Evolutionary conservation across 2,888 invertebrate species (phyloP).

Genomic region (Cyaniris semiargus): DNA sequence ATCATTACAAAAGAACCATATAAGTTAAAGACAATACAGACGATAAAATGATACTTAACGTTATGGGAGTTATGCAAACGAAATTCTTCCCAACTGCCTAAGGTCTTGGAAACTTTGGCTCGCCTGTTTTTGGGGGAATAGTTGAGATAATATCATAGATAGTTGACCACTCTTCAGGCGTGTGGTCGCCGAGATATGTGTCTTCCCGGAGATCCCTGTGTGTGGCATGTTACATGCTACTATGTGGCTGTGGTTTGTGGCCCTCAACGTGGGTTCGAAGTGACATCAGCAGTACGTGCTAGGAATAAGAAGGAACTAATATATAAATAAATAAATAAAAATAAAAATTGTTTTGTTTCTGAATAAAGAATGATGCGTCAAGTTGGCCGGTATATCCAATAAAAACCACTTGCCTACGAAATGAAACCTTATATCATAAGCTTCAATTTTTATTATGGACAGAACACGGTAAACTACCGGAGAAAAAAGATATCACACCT

Average conservation of each 20-base stretch:
- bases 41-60: not conserved
- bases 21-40: not conserved
- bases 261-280: not conserved
- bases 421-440: no score
- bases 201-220: constrained; percentile 16
- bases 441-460: no score
- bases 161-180: constrained; percentile 5
- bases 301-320: not conserved
- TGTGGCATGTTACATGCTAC: constrained; percentile 20
- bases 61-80: constrained; percentile 8
- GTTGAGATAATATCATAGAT: constrained; percentile 17
- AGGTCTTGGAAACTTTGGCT: not conserved
- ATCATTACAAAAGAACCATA: no score
- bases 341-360: no score
- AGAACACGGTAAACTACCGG: no score
- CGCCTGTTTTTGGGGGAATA: constrained; percentile 13
- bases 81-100: constrained; percentile 12
- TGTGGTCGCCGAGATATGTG: constrained; percentile 30
- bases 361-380: no score
- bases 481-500: no score
- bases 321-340: no score
- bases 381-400: no score
- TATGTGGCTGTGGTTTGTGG: constrained; percentile 15
- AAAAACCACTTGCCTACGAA: no score
- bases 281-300: not conserved